phyloP scores from a whole-genome alignment of 2,888 invertebrate genomes.

The Atrina japonica region DNA sequence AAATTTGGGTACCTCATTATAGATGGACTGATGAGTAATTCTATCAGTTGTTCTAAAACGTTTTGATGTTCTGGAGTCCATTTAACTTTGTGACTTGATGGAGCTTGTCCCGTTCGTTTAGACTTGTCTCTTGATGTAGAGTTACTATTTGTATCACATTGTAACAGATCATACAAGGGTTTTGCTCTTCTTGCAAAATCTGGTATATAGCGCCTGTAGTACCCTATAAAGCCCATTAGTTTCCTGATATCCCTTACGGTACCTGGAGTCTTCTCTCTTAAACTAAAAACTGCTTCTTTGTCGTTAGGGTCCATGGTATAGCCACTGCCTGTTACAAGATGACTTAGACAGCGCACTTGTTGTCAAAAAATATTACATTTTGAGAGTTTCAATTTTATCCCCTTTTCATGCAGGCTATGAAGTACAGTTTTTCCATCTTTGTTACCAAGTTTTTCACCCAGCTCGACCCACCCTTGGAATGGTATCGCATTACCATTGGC shows the following conservation, averaged over 20 bases:
- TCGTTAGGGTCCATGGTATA: slow-evolving; percentile 45
- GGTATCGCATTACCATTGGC: slow-evolving; percentile 15
- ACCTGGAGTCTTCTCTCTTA: slow-evolving; percentile 28
- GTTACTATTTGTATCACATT: too few relatives aligned
- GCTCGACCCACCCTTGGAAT: too few relatives aligned
- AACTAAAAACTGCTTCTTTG: slow-evolving; percentile 29
- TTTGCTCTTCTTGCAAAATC: slow-evolving; percentile 43
- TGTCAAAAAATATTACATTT: slow-evolving; percentile 50
- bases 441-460: too few relatives aligned
- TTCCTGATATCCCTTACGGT: slow-evolving; percentile 44
- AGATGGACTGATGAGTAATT: slow-evolving; percentile 9
- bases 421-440: too few relatives aligned
- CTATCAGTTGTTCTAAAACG: slow-evolving; percentile 27
- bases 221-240: slow-evolving; percentile 41
- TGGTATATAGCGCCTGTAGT: slow-evolving; percentile 42
- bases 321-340: slow-evolving; percentile 40
- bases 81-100: slow-evolving; percentile 9
- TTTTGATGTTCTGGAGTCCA: slow-evolving; percentile 31
- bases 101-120: slow-evolving; percentile 18
- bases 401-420: slow-evolving; percentile 37
- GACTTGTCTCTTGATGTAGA: too few relatives aligned
- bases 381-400: slow-evolving; percentile 44
- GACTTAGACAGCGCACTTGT: slow-evolving; percentile 48
- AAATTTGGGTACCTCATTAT: slow-evolving; percentile 43
- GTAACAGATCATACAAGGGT: slow-evolving; percentile 46